Evolutionary conservation across 2,113 vertebrate genomes (phyloP).

Genomic region (Leucoraja erinaceus): DNA sequence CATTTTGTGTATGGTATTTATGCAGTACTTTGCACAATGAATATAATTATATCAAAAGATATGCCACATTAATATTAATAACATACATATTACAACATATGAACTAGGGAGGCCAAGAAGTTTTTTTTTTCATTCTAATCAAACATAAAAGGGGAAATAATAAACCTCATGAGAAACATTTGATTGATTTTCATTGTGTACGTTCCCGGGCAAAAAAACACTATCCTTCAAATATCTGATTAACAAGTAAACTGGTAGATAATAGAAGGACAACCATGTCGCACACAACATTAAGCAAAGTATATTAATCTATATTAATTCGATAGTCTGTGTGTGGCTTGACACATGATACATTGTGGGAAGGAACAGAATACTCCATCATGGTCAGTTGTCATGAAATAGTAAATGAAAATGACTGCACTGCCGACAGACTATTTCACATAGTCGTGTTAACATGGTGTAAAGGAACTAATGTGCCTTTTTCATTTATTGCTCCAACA

Average conservation of each 20-base stretch:
- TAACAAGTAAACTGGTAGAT: constrained; percentile 39
- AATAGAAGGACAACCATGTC: constrained; percentile 37
- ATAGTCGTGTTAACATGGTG: background rate
- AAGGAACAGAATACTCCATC: constrained; percentile 37
- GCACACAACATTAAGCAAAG: constrained; percentile 38
- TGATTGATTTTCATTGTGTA: constrained; percentile 36
- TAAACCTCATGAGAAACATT: constrained; percentile 29
- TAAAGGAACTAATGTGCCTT: background rate
- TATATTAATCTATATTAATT: constrained; percentile 39
- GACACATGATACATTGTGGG: constrained; percentile 38
- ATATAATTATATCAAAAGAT: constrained; percentile 37
- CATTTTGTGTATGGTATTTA: constrained; percentile 8
- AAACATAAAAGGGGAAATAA: constrained; percentile 33
- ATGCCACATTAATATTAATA: constrained; percentile 35
- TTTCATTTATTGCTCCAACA: background rate
- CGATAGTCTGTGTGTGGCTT: constrained; percentile 35
- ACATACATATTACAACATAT: constrained; percentile 22
- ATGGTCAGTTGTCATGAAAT: constrained; percentile 34
- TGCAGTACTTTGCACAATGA: constrained; percentile 17
- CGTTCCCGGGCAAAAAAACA: constrained; percentile 17
- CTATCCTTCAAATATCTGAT: constrained; percentile 35
- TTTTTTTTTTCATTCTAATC: constrained; percentile 31
- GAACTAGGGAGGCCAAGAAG: constrained; percentile 19
- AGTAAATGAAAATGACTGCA: constrained; percentile 37
- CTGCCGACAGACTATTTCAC: background rate